A percentile compares a stretch with the other conserved stretches of the same genome.
phyloP scores from a whole-genome alignment of 2,113 vertebrate genomes.

The Telmatochromis sp. region DNA sequence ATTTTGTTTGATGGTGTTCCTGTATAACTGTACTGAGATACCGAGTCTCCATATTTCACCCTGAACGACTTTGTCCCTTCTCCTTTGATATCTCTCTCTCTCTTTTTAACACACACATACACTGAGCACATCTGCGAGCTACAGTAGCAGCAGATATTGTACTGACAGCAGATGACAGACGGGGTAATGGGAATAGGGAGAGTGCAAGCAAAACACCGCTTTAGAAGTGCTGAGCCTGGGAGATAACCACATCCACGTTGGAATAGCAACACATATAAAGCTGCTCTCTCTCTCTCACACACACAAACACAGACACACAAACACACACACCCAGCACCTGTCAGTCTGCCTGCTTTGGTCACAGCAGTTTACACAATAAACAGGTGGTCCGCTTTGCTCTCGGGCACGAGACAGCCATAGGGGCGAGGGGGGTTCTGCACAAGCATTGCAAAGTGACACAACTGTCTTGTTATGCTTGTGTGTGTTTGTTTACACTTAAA shows the following conservation, averaged over 20 bases:
- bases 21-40: not conserved
- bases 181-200: not conserved
- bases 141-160: not conserved
- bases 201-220: not conserved
- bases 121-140: not conserved
- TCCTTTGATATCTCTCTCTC: not conserved
- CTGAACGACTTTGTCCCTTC: not conserved
- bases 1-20: not conserved
- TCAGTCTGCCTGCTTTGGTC: slow-evolving; percentile 5
- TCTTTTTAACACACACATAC: not conserved
- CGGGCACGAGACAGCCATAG: not conserved
- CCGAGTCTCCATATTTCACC: not conserved
- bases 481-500: not conserved
- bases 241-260: slow-evolving; percentile 45
- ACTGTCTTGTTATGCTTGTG: not conserved
- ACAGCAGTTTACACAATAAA: slow-evolving; percentile 51
- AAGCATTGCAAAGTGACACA: not conserved
- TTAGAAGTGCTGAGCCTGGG: slow-evolving; percentile 53
- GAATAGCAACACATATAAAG: not conserved
- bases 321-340: slow-evolving; percentile 33
- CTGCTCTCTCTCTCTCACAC: not conserved
- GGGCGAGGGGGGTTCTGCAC: not conserved
- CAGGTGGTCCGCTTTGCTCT: slow-evolving; percentile 40
- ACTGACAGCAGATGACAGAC: not conserved
- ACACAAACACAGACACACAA: not conserved